phyloP scores from a whole-genome alignment of 2,888 invertebrate species.

The Plusia festucae region DNA sequence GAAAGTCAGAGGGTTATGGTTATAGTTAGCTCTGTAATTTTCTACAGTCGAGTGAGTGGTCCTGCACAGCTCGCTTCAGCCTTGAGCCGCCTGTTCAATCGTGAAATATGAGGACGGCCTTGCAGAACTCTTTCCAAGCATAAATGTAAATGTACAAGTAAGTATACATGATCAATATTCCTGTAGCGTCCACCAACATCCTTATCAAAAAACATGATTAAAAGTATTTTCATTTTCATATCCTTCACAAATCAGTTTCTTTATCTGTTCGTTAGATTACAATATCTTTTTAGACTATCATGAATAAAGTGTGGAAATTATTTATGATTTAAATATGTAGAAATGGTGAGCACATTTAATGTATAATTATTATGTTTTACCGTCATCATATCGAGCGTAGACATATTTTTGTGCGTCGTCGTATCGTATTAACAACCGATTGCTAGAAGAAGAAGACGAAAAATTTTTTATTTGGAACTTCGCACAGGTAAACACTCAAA shows the following conservation, averaged over 20 bases:
- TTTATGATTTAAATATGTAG: not conserved
- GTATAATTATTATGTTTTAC: not conserved
- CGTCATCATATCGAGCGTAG: not conserved
- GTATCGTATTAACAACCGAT: no score
- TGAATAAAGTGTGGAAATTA: conserved; percentile 2
- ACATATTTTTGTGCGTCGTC: no score
- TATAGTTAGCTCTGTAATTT: conserved; percentile 6
- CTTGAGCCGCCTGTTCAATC: conserved; percentile 11
- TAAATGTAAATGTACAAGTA: not conserved
- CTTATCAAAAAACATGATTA: not conserved
- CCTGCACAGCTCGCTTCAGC: conserved; percentile 8
- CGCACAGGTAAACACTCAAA: no score
- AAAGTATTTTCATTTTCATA: conserved; percentile 9
- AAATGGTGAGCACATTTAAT: not conserved
- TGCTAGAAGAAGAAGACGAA: no score
- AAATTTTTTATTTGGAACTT: no score
- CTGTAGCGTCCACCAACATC: not conserved
- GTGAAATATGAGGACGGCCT: conserved; percentile 8
- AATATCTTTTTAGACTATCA: conserved; percentile 22
- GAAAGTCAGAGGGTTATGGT: conserved; percentile 2
- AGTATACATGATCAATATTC: not conserved
- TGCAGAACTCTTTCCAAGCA: conserved; percentile 7
- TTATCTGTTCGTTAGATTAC: conserved; percentile 13
- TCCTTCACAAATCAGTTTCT: conserved; percentile 19
- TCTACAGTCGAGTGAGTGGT: conserved; percentile 14